phyloP scores from a whole-genome alignment of 2,113 vertebrate genomes.

The Sinocyclocheilus rhinocerous region DNA sequence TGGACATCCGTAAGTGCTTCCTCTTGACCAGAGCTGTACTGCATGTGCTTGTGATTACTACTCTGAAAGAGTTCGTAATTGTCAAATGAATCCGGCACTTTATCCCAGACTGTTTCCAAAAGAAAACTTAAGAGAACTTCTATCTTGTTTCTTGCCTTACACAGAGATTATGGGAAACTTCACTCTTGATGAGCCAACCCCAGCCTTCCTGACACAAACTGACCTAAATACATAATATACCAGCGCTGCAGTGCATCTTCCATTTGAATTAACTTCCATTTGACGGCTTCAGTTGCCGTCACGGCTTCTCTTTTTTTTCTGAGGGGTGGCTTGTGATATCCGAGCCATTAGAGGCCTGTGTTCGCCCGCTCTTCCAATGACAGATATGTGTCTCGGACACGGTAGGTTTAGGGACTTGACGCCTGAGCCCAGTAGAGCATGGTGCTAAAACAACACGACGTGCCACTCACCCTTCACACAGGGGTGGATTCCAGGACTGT shows the following conservation, averaged over 20 bases:
- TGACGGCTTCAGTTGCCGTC: constrained; percentile 16
- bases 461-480: constrained; percentile 38
- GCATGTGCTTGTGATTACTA: neutral
- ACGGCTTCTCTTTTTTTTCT: neutral
- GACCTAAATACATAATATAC: constrained; percentile 58
- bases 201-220: constrained; percentile 18
- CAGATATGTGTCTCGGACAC: constrained; percentile 30
- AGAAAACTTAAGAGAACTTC: constrained; percentile 1
- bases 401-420: constrained; percentile 44
- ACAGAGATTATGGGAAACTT: constrained; percentile 34
- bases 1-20: neutral
- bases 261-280: constrained; percentile 35
- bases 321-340: constrained; percentile 24
- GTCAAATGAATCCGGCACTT: neutral
- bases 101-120: neutral
- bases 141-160: constrained; percentile 35
- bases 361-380: constrained; percentile 31
- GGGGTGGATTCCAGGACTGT: constrained; percentile 43
- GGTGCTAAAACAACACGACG: constrained; percentile 57
- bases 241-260: constrained; percentile 22
- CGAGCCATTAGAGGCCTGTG: neutral
- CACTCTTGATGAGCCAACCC: constrained; percentile 42
- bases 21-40: neutral
- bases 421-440: constrained; percentile 34
- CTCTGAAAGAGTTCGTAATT: neutral